Evolutionary conservation across 2,113 vertebrate species (phyloP).

Genomic region (Dasyornis broadbenti): DNA sequence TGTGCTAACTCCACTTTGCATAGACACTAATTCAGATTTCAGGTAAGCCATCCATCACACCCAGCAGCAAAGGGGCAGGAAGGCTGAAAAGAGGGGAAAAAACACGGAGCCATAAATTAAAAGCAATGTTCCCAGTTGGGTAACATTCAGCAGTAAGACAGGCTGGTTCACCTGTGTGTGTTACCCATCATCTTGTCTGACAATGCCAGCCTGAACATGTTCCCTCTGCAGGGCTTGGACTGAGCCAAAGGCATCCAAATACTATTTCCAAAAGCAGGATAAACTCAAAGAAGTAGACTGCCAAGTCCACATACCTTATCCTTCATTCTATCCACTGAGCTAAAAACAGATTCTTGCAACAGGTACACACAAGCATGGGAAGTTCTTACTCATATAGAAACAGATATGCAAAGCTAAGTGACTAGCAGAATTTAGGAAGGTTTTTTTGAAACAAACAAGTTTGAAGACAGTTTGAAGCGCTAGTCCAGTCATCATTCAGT

Average conservation of each 20-base stretch:
- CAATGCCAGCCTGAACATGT: slow-evolving; percentile 52
- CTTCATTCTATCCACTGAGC: slow-evolving; percentile 16
- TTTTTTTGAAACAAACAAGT: neutral
- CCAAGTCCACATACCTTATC: slow-evolving; percentile 56
- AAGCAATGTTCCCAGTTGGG: slow-evolving; percentile 12
- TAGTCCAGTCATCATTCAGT: neutral
- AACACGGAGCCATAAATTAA: slow-evolving; percentile 9
- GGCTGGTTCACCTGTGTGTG: slow-evolving; percentile 51
- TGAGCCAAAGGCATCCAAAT: slow-evolving; percentile 53
- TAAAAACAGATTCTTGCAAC: slow-evolving; percentile 58
- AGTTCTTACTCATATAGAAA: slow-evolving; percentile 29
- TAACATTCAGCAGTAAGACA: slow-evolving; percentile 35
- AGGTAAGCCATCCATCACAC: neutral
- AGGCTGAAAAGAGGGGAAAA: neutral
- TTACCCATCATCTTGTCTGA: slow-evolving; percentile 46
- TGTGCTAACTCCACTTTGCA: neutral
- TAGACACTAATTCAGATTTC: neutral
- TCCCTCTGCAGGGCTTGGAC: neutral
- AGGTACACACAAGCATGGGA: slow-evolving; percentile 52
- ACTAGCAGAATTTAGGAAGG: neutral
- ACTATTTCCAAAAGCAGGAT: slow-evolving; percentile 52
- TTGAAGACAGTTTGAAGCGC: neutral
- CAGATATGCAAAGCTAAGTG: neutral
- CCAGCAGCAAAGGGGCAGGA: neutral
- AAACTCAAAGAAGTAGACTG: slow-evolving; percentile 21